These are phyloP conservation scores for Microplitis manilae DNA, from an alignment of 2,888 invertebrate species.

Conservation along the genomic window DNA sequence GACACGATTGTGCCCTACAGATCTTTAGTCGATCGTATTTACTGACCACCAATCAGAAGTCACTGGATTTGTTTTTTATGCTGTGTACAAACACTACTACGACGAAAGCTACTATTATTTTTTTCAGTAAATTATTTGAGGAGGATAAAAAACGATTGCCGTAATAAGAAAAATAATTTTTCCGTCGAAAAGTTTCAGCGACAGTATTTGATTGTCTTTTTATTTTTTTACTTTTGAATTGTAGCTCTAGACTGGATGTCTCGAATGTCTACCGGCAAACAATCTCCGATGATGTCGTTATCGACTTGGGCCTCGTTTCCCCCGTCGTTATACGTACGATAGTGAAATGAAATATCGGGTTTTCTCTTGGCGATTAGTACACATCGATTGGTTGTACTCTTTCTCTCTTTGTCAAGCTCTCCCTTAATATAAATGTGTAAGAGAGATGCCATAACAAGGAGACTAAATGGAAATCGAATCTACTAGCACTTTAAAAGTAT, in stretches of 20 bases:
- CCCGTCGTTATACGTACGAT: conserved; percentile 35
- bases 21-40: no score
- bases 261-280: conserved; percentile 23
- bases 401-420: background rate
- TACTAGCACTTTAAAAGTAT: background rate
- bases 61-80: no score
- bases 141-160: background rate
- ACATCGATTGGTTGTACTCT: conserved; percentile 29
- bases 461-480: conserved; percentile 28
- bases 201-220: conserved; percentile 12
- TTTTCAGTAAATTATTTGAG: no score
- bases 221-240: background rate
- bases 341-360: conserved; percentile 47
- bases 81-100: no score
- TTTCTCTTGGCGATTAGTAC: conserved; percentile 42
- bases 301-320: conserved; percentile 30
- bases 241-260: conserved; percentile 26
- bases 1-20: no score
- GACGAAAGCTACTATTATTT: no score
- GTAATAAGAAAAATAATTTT: background rate
- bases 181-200: background rate
- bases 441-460: conserved; percentile 6
- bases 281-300: conserved; percentile 40
- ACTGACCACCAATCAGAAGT: no score
- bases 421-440: background rate